Conservation (phyloP, 2,888 invertebrate species). For the Pemphredon lugubris region DNA sequence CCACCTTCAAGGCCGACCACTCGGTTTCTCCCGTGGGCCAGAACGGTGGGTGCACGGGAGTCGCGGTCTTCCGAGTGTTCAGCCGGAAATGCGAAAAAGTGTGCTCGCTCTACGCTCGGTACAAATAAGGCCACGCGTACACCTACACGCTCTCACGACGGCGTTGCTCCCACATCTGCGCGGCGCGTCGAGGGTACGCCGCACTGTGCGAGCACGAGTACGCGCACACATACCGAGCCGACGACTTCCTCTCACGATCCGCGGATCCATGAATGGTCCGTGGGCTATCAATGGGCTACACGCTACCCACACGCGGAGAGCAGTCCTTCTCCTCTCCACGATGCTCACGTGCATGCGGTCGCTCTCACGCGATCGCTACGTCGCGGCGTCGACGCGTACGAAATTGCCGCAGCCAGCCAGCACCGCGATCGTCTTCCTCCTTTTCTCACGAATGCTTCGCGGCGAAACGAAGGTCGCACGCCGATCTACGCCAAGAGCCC, state of each 20-base stretch:
- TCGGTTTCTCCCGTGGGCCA: not conserved
- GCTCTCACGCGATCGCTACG: constrained; percentile 55
- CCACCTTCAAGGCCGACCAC: not conserved
- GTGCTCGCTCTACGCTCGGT: constrained; percentile 52
- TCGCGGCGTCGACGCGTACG: constrained; percentile 5
- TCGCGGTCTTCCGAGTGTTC: not conserved
- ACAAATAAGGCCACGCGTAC: constrained; percentile 72
- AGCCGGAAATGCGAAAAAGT: constrained; percentile 63
- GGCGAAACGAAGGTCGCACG: constrained; percentile 10
- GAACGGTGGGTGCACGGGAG: not conserved
- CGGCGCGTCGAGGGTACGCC: constrained; percentile 22
- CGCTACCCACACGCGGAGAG: constrained; percentile 64
- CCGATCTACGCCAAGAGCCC: too few species aligned
- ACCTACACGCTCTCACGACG: constrained; percentile 61
- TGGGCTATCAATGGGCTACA: constrained; percentile 74
- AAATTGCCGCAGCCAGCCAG: constrained; percentile 9
- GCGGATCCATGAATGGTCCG: constrained; percentile 76
- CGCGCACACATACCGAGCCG: constrained; percentile 29
- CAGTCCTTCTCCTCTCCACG: constrained; percentile 17
- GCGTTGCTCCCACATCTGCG: constrained; percentile 16
- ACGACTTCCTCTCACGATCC: constrained; percentile 73
- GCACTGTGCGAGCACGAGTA: constrained; percentile 11
- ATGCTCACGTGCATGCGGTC: constrained; percentile 34
- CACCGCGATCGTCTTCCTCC: constrained; percentile 4
- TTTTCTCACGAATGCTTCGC: constrained; percentile 27